Evolutionary conservation across 2,797 vertebrate genomes (phyloP), one percentile per base, ranked within the genome.

Genomic region (Epinephelus awoara): DNA sequence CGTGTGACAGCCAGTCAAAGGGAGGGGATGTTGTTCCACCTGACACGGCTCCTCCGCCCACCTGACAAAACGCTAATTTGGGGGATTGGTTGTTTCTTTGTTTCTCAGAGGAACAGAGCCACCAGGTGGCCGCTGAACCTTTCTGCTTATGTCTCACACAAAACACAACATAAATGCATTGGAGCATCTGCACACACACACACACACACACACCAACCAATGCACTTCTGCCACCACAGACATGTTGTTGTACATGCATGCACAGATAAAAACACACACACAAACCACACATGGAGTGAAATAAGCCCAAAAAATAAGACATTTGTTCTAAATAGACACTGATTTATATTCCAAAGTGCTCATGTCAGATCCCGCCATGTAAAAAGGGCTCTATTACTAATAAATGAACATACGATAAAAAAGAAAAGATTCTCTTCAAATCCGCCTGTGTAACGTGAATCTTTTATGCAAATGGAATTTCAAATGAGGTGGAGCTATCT

Each of bases 391-490:
- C 89, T 85, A 95, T 96, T 93, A 96, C 93, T 96, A 95, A 96
- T 96, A 91, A 94, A 96, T 96, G 94, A 96, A 94, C 86, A 83
- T 68, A 64, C 82, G 75, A 92, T 93, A 91, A 93, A 95, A 94
- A 91, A 90, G 87, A 91, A 90, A 91, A 92, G 82, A 92, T 90
- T 93, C 85, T 86, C 90, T 91, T 94, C 89, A 91, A 94, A 95
- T 95, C 91, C 78, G 89, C 85, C 92, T 63, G 88, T 93, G 94
- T 95, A 92, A 91, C 88, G 91, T 93, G 94, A 95, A 94, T 95
- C 94, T 97, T 97, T 97, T 96, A 97, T 95, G 96, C 95, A 95
- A 97, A 97, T 95, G 94, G 96, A 96, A 97, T 97, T 92, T 92
- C 47, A 94, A 95, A 97, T 96, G 96, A 96, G 94, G 90, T 77